Conservation (phyloP, 1,140 invertebrate species). For the Euura lappo region DNA sequence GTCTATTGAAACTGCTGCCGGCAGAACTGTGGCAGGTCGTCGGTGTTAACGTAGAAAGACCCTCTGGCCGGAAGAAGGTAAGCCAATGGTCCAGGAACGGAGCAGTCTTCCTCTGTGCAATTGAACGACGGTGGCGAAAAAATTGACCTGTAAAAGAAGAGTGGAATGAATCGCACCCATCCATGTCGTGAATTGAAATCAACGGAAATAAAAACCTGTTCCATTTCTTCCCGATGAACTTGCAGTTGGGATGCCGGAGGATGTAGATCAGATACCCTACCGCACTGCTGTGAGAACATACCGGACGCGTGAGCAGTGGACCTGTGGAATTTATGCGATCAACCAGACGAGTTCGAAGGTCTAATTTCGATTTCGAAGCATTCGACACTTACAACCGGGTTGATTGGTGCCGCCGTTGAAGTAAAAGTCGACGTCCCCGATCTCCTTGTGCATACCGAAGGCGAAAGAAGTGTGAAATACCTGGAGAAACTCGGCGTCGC, state of each 20-base stretch:
- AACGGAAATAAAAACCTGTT: neutral
- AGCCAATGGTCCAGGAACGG: neutral
- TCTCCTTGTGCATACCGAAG: neutral
- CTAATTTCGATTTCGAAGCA: neutral
- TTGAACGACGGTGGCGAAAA: neutral
- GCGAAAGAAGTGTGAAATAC: constrained; percentile 10
- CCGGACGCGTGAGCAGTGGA: neutral
- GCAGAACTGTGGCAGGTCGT: too few relatives aligned
- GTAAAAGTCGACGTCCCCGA: constrained; percentile 10
- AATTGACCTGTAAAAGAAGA: neutral
- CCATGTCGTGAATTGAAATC: neutral
- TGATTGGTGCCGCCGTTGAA: neutral
- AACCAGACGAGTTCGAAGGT: neutral
- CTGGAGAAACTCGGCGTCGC: constrained; percentile 9
- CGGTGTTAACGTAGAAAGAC: neutral
- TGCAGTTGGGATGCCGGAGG: neutral
- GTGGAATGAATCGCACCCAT: neutral
- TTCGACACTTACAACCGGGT: constrained; percentile 22
- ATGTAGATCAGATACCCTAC: neutral
- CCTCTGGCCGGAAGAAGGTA: neutral
- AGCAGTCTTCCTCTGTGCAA: neutral
- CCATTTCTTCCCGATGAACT: neutral
- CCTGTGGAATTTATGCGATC: neutral
- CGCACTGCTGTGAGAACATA: neutral
- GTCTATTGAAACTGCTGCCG: too few relatives aligned